Evolutionary conservation across 2,113 vertebrate genomes (phyloP), one percentile per base, ranked within the genome.

Genomic region (Puntigrus tetrazona): DNA sequence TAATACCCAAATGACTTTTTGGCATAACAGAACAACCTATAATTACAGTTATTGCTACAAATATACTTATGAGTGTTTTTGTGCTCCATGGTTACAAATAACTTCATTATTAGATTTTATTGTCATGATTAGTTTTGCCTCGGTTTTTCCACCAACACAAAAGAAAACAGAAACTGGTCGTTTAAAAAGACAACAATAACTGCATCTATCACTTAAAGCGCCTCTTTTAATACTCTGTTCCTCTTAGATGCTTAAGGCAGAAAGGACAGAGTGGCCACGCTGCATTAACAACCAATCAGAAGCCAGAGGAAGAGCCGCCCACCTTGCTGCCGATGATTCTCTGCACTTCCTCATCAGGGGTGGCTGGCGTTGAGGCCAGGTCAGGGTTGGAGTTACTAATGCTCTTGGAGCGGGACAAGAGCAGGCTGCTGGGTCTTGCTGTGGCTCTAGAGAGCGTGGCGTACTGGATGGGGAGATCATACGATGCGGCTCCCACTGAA

Each of bases 311-410:
- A 47, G 11, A 81, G 38, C 36, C 45, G 70, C 87, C 87, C 86
- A 96, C 96, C 95, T 97, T 97, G 94, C 89, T 95, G 78, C 94
- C 94, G 47, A 97, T 95, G 88, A 97, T 97, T 61, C 95, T 94
- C 88, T 96, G 95, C 65, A 97, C 96, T 89, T 98, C 96, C 1
- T 97, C 96, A 0, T 98, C 96, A 7, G 97, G 95, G 1, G 95
- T 95, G 83, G 94, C 88, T 0, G 96, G 96, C 5, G 92, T 94
- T 84, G 90, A 94, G 0, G 96, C 95, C 88, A 98, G 91, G 87
- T 97, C 96, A 0, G 97, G 97, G 89, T 97, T 97, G 82, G 96
- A 97, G 92, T 95, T 97, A 92, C 97, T 98, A 85, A 98, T 96
- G 75, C 96, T 98, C 87, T 96, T 97, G 9, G 96, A 96, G 22